Percentiles rank a stretch among this genome's conserved stretches.
phyloP scores from a whole-genome alignment of 2,888 invertebrate species.

The Epirrita christyi region DNA sequence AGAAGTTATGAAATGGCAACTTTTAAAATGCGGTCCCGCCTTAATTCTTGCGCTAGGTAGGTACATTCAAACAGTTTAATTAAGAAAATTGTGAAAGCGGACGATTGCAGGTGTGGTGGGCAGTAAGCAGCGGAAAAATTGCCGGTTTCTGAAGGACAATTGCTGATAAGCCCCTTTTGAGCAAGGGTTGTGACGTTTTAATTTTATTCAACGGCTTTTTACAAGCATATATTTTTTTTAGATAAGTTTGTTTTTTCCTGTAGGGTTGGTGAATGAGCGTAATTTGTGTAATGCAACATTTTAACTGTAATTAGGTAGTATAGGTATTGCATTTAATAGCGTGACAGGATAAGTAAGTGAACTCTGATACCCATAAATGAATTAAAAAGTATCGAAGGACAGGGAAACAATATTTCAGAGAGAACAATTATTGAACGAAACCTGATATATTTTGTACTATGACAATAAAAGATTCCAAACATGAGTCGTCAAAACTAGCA shows the following conservation, averaged over 20 bases:
- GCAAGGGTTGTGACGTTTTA: slow-evolving; percentile 35
- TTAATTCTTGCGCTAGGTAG: slow-evolving; percentile 45
- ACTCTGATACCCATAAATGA: too few relatives aligned
- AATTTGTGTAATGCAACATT: neutral
- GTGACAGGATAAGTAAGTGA: too few relatives aligned
- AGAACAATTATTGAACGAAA: too few relatives aligned
- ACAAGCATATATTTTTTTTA: slow-evolving; percentile 31
- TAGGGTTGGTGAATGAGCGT: neutral
- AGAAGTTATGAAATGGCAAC: slow-evolving; percentile 65
- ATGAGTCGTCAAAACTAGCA: too few relatives aligned
- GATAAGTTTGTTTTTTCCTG: slow-evolving; percentile 27
- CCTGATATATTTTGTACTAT: too few relatives aligned
- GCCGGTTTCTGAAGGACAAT: slow-evolving; percentile 36
- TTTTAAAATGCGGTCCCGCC: slow-evolving; percentile 47
- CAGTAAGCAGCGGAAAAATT: slow-evolving; percentile 29
- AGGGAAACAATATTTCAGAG: too few relatives aligned
- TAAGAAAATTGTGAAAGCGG: slow-evolving; percentile 51
- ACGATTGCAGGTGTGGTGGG: slow-evolving; percentile 31
- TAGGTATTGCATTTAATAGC: too few relatives aligned
- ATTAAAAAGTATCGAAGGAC: too few relatives aligned
- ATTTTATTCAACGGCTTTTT: slow-evolving; percentile 34
- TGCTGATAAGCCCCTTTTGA: slow-evolving; percentile 38
- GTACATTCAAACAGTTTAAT: slow-evolving; percentile 55
- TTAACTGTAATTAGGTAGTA: too few relatives aligned
- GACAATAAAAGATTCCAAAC: too few relatives aligned